phyloP scores from a whole-genome alignment of 2,113 vertebrate species.

The Rhabdomys dilectus region DNA sequence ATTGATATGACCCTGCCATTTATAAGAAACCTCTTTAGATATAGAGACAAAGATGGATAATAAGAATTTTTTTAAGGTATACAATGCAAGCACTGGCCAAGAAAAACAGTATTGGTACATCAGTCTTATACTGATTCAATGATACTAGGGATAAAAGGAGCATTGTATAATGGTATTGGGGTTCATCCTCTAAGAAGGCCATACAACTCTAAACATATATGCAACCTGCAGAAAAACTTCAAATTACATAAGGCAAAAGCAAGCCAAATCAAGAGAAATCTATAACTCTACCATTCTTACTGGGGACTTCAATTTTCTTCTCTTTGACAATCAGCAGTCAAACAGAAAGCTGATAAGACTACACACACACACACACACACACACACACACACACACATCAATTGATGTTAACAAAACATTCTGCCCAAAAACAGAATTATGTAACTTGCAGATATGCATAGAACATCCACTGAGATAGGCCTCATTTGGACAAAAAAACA shows the following conservation, averaged over 20 bases:
- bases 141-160: not conserved
- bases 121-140: not conserved
- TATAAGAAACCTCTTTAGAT: not conserved
- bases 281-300: not conserved
- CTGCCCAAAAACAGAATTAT: not conserved
- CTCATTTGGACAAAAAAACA: not conserved
- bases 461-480: not conserved
- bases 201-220: not conserved
- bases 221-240: not conserved
- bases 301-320: not conserved
- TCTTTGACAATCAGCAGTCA: not conserved
- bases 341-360: not conserved
- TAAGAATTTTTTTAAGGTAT: not conserved
- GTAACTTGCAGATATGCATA: not conserved
- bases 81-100: not conserved
- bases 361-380: too few species aligned
- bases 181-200: not conserved
- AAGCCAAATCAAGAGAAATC: not conserved
- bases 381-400: too few species aligned
- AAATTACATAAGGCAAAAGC: not conserved
- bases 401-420: not conserved
- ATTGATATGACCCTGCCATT: not conserved
- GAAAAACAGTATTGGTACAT: accelerated
- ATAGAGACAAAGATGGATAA: not conserved
- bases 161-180: not conserved